Percentiles rank a stretch among this genome's conserved stretches.
Conservation (phyloP, 2,888 invertebrate species). For the Hedya salicella region DNA sequence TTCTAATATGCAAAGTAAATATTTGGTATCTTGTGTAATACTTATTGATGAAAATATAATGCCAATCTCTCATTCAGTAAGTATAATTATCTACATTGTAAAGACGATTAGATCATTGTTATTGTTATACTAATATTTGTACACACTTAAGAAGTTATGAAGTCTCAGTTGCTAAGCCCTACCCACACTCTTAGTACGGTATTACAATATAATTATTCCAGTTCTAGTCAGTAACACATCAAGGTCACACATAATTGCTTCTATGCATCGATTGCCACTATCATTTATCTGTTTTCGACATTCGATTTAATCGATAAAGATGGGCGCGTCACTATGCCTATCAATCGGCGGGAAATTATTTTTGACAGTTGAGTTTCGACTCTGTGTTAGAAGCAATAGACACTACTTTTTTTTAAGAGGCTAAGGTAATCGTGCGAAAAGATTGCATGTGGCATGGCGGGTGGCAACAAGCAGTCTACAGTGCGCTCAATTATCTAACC, state of each 20-base stretch:
- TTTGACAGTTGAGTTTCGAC: constrained; percentile 29
- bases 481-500: constrained; percentile 59
- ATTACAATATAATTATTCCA: constrained; percentile 30
- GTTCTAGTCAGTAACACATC: constrained; percentile 24
- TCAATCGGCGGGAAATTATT: constrained; percentile 13
- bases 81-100: no score
- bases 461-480: constrained; percentile 69
- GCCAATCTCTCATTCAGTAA: neutral
- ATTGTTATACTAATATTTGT: constrained; percentile 9
- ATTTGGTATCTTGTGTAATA: no score
- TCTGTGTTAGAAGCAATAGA: constrained; percentile 18
- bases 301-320: constrained; percentile 40
- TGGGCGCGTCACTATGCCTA: constrained; percentile 33
- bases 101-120: no score
- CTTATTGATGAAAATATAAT: neutral
- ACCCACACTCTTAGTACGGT: constrained; percentile 24
- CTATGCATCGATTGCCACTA: constrained; percentile 37
- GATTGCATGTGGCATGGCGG: constrained; percentile 46
- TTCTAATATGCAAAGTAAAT: no score
- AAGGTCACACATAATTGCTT: constrained; percentile 43
- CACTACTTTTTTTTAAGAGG: constrained; percentile 44
- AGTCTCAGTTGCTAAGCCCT: constrained; percentile 14
- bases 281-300: constrained; percentile 35
- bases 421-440: constrained; percentile 45
- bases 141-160: neutral